Evolutionary conservation across 2,113 vertebrate genomes (phyloP), one percentile per base, ranked within the genome.

Genomic region (Psilopsiagon aymara): DNA sequence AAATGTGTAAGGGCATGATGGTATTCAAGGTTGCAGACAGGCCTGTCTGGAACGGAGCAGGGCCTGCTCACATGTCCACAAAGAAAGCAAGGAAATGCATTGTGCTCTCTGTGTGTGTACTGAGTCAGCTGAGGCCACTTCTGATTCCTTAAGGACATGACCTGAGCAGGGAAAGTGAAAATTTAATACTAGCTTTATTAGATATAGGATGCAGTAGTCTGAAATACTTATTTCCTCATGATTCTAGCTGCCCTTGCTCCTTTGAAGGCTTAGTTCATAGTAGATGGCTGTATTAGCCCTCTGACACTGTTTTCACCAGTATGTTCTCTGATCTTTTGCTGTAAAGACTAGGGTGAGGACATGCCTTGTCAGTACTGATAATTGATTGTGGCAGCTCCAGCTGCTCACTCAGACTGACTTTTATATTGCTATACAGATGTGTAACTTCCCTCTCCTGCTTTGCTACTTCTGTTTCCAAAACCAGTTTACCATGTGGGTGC

Each of bases 401-500:
- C 15, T 67, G 17, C 29, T 90, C 20, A 4, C 24, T 80, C 0
- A 0, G 19, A 37, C 27, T 51, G 74, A 53, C 81, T 90, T 87
- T 5, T 59, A 4, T 57, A 7, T 55, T 39, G 41, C 52, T 69
- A 6, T 35, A 21, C 7, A 33, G 25, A 35, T 59, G 25, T 84
- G 52, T 33, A 78, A 0, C n/a, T 68, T 89, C 29, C 19, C 67
- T 70, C 27, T 84, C 41, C 76, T 71, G 51, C 51, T 39, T 67
- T 78, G 23, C 69, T 81, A 2, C 78, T 87, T 71, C 15, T 76
- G 28, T 33, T 83, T 73, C 71, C 37, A 43, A 49, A 88, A 88
- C 9, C n/a, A 28, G n/a, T 69, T 88, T 35, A 27, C 24, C 1
- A 1, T 7, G 6, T 64, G 35, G 71, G n/a, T 6, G 0, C n/a